Evolutionary conservation across 2,888 invertebrate genomes (phyloP), one percentile per base, ranked within the genome.

Genomic region (Tholera decimalis): DNA sequence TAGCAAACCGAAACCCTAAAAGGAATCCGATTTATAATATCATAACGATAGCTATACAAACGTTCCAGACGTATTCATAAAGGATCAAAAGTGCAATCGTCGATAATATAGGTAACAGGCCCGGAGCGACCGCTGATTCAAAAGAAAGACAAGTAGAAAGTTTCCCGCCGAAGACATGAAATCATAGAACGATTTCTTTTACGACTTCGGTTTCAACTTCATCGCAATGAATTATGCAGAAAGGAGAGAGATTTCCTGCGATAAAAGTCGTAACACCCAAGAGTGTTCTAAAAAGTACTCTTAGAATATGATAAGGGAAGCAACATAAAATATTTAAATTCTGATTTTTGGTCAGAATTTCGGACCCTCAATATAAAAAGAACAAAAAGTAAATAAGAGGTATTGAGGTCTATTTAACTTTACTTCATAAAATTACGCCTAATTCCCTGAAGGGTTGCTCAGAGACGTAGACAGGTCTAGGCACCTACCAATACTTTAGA

Each of bases 141-240:
- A 91, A 91, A 89, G 90, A 89, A 90, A 91, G 90, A 91, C 92
- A 90, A 92, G 92, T 88, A 89, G 85, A 92, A 95, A 95, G 89
- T 94, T 94, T 91, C 86, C 89, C 89, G 89, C 88, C 91, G 88
- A 93, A 94, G 93, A 93, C 92, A 93, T 92, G 93, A 93, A 94
- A 95, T 95, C 94, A 94, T 94, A 94, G 94, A 94, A 90, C 94
- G 93, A 95, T 95, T 95, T 94, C 94, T 94, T 95, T 95, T 95
- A 95, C 94, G 94, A 94, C 93, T 92, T 93, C 91, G 93, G 93
- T 95, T 95, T 94, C 94, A 94, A 95, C 95, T 95, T 94, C 93
- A 93, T 91, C 92, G 90, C 93, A 89, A 94, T 95, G 95, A 95
- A 95, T 95, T 94, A 95, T 95, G 94, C 94, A 94, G 93, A 93